These are phyloP conservation scores for Chrysocyon brachyurus DNA, from an alignment of 2,797 vertebrate species.

Conservation along the genomic window DNA sequence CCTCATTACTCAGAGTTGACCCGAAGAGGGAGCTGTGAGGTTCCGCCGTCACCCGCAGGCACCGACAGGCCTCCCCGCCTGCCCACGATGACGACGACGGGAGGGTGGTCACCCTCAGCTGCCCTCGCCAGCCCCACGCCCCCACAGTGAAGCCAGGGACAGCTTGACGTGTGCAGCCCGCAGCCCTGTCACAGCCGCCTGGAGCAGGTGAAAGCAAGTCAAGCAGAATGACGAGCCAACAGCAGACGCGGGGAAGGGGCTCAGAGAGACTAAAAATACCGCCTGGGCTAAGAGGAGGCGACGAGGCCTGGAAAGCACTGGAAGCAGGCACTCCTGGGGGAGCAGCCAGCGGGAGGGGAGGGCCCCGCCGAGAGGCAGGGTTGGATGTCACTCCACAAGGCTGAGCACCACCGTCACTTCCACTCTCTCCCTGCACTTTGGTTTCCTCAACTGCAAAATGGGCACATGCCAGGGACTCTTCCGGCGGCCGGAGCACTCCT, in stretches of 20 bases:
- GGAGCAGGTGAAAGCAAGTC: conserved; percentile 83
- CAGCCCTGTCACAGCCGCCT: conserved; percentile 76
- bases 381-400: background rate
- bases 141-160: conserved; percentile 61
- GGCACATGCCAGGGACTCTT: background rate
- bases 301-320: background rate
- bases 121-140: background rate
- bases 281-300: background rate
- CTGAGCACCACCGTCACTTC: background rate
- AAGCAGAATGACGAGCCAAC: conserved; percentile 74
- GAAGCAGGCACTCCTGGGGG: background rate
- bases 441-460: conserved; percentile 1
- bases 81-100: background rate
- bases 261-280: conserved; percentile 30
- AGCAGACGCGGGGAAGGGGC: background rate
- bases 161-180: conserved; percentile 72
- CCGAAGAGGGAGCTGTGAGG: conserved; percentile 37
- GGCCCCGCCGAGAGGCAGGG: background rate
- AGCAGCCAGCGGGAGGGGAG: background rate
- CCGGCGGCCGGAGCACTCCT: background rate
- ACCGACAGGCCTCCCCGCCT: conserved; percentile 41
- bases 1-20: conserved; percentile 57
- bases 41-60: conserved; percentile 6
- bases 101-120: conserved; percentile 68
- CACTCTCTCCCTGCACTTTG: background rate